Evolutionary conservation across 2,888 invertebrate species (phyloP).

Genomic region (Galerucella pusilla): DNA sequence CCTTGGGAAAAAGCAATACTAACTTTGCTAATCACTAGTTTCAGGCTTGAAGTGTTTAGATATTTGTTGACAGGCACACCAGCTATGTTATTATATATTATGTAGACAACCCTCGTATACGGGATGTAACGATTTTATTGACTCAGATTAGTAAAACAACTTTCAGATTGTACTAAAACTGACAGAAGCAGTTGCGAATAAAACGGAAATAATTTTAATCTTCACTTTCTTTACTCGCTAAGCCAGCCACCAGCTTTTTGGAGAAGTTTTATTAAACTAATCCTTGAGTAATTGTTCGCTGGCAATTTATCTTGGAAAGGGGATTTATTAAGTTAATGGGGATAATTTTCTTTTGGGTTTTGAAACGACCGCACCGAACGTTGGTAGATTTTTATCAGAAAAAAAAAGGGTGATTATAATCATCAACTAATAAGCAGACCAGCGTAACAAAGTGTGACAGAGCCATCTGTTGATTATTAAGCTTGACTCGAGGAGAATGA

Average conservation of each 20-base stretch:
- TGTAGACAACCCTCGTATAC: no score
- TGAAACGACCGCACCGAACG: background rate
- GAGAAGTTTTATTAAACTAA: conserved; percentile 26
- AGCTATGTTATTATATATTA: no score
- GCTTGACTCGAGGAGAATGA: no score
- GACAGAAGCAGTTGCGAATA: conserved; percentile 22
- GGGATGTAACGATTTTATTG: no score
- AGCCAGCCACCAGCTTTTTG: conserved; percentile 8
- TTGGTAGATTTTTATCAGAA: background rate
- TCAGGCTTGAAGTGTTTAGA: no score
- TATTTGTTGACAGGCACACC: no score
- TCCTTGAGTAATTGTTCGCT: conserved; percentile 32
- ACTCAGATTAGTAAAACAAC: no score
- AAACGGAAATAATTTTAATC: conserved; percentile 33
- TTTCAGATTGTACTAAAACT: conserved; percentile 3
- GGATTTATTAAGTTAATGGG: conserved; percentile 40
- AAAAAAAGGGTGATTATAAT: background rate
- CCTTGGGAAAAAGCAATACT: no score
- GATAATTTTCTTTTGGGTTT: conserved; percentile 21
- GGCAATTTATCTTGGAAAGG: conserved; percentile 34
- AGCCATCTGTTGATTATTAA: background rate
- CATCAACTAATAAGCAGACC: background rate
- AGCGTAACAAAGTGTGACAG: background rate
- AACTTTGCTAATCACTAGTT: no score
- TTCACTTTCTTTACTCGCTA: background rate